A percentile compares a stretch with the other conserved stretches of the same genome.
Conservation (phyloP, 2,113 vertebrate species). For the Tiliqua scincoides region DNA sequence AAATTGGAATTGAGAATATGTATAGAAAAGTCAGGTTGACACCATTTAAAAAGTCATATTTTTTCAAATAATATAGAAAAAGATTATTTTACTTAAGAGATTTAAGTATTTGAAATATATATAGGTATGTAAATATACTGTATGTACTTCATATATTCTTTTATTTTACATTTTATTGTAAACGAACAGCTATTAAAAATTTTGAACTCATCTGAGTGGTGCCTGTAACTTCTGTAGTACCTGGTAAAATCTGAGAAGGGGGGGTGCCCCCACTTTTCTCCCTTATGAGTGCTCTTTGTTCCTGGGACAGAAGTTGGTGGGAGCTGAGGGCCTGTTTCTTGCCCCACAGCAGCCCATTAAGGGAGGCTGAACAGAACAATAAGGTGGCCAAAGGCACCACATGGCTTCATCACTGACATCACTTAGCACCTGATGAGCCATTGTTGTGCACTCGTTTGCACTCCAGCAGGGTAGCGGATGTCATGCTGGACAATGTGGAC, state of each 20-base stretch:
- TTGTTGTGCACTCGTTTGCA: too few relatives aligned
- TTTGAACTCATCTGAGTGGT: slow-evolving; percentile 71
- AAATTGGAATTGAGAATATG: slow-evolving; percentile 78
- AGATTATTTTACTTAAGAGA: slow-evolving; percentile 83
- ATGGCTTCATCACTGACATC: neutral
- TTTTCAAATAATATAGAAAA: slow-evolving; percentile 83
- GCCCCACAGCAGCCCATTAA: neutral
- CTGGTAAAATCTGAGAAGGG: neutral
- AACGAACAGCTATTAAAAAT: slow-evolving; percentile 76
- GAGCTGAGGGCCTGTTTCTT: neutral
- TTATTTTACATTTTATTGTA: slow-evolving; percentile 85
- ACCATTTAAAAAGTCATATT: slow-evolving; percentile 83
- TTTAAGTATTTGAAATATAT: slow-evolving; percentile 82
- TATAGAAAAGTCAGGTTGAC: slow-evolving; percentile 76
- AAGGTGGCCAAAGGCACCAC: neutral
- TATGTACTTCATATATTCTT: slow-evolving; percentile 83
- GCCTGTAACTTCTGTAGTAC: slow-evolving; percentile 24
- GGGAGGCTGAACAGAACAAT: neutral
- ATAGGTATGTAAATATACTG: slow-evolving; percentile 79
- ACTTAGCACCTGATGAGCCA: too few relatives aligned
- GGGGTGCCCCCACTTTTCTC: neutral
- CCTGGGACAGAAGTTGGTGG: rapidly evolving
- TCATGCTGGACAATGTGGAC: too few relatives aligned
- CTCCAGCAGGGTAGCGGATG: too few relatives aligned
- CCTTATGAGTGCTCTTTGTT: neutral